These are phyloP conservation scores for Chaetogeoica ovagalla DNA, from an alignment of 2,888 invertebrate species.

Conservation along the genomic window DNA sequence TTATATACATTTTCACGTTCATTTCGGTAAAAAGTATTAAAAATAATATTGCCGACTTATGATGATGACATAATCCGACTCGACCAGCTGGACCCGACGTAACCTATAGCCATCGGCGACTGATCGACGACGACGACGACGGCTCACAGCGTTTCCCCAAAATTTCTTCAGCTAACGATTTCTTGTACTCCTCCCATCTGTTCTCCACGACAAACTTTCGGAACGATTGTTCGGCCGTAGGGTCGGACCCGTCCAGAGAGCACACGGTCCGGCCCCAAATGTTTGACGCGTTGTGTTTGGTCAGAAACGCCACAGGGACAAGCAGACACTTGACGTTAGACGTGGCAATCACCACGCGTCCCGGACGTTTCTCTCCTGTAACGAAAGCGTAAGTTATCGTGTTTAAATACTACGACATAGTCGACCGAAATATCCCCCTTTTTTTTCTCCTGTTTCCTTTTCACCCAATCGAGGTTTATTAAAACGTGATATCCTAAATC, in stretches of 20 bases:
- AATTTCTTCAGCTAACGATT: background rate
- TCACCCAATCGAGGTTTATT: too few species aligned
- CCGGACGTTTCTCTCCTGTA: constrained; percentile 66
- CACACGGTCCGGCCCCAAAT: constrained; percentile 69
- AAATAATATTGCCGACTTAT: too few species aligned
- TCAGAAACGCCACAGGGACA: constrained; percentile 71
- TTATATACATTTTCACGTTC: too few species aligned
- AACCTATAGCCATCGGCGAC: background rate
- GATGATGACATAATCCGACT: too few species aligned
- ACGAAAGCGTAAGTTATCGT: too few species aligned
- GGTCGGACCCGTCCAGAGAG: constrained; percentile 67
- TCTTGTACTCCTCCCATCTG: constrained; percentile 53
- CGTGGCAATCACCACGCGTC: constrained; percentile 65
- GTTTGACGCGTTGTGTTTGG: constrained; percentile 69
- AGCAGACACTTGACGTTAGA: constrained; percentile 69
- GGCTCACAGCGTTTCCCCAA: background rate
- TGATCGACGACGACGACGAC: background rate
- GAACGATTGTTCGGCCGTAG: constrained; percentile 64
- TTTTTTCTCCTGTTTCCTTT: too few species aligned
- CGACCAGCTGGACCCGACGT: background rate
- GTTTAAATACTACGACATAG: too few species aligned
- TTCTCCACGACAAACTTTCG: constrained; percentile 61
- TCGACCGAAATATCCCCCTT: too few species aligned
- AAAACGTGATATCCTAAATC: too few species aligned
- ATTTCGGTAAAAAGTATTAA: too few species aligned